These are phyloP conservation scores for Marasmarcha lunaedactyla DNA, from an alignment of 2,888 invertebrate species.

Conservation along the genomic window DNA sequence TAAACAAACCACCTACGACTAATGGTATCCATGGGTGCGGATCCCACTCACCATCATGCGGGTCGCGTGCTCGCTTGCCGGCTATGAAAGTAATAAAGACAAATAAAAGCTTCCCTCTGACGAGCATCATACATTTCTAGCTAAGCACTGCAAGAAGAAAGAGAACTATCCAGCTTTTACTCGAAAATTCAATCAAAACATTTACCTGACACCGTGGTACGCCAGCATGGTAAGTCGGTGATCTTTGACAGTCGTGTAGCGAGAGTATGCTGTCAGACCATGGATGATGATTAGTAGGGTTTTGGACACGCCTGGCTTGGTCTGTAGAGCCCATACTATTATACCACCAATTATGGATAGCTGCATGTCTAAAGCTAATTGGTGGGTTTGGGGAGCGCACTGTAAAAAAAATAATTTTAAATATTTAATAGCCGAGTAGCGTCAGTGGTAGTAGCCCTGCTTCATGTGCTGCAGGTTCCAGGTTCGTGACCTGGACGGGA, in stretches of 20 bases:
- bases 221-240: conserved; percentile 74
- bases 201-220: conserved; percentile 78
- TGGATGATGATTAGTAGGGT: conserved; percentile 67
- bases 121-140: too few species aligned
- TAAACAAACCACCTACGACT: too few species aligned
- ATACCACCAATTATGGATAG: conserved; percentile 75
- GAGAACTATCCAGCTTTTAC: too few species aligned
- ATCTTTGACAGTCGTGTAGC: conserved; percentile 70
- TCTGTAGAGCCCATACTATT: conserved; percentile 73
- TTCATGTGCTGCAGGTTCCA: too few species aligned
- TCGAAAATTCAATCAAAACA: too few species aligned
- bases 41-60: too few species aligned
- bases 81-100: neutral
- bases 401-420: conserved; percentile 31
- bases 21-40: too few species aligned
- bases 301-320: conserved; percentile 64
- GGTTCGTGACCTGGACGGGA: too few species aligned
- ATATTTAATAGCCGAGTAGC: conserved; percentile 2
- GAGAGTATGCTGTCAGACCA: conserved; percentile 70
- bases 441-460: too few species aligned
- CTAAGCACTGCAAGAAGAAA: too few species aligned
- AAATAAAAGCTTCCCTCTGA: too few species aligned
- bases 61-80: too few species aligned
- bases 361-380: conserved; percentile 80
- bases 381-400: conserved; percentile 84